A percentile compares a stretch with the other conserved stretches of the same genome.
These are phyloP conservation scores for Crypturellus tataupa DNA, from an alignment of 2,797 vertebrate species.

Conservation along the genomic window DNA sequence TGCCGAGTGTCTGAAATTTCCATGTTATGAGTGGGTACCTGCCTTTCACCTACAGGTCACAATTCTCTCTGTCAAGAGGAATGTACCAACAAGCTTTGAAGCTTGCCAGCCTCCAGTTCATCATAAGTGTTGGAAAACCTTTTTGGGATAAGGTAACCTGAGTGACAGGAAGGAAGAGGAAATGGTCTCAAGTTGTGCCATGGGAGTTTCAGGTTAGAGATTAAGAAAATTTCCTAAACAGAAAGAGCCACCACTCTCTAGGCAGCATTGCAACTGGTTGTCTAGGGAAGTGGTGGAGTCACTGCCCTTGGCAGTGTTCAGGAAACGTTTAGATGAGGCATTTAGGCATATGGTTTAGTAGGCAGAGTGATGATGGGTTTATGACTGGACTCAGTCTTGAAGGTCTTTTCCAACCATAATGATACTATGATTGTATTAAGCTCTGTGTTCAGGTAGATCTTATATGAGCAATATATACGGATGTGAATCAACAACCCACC, in stretches of 20 bases:
- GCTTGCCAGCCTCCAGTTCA: neutral
- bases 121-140: neutral
- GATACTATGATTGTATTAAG: neutral
- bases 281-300: no score
- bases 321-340: no score
- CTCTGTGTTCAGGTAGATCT: neutral
- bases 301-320: no score
- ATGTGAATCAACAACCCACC: neutral
- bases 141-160: neutral
- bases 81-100: neutral
- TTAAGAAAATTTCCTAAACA: no score
- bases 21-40: neutral
- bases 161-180: neutral
- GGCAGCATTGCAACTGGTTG: no score
- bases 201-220: no score
- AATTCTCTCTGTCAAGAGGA: neutral
- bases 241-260: no score
- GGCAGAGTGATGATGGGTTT: no score
- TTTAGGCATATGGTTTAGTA: no score
- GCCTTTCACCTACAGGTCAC: neutral
- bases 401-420: no score
- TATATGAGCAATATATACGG: rapidly evolving
- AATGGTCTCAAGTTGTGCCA: no score
- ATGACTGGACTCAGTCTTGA: no score
- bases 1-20: neutral